Evolutionary conservation across 2,888 invertebrate genomes (phyloP).

Genomic region (Cerastis leucographa): DNA sequence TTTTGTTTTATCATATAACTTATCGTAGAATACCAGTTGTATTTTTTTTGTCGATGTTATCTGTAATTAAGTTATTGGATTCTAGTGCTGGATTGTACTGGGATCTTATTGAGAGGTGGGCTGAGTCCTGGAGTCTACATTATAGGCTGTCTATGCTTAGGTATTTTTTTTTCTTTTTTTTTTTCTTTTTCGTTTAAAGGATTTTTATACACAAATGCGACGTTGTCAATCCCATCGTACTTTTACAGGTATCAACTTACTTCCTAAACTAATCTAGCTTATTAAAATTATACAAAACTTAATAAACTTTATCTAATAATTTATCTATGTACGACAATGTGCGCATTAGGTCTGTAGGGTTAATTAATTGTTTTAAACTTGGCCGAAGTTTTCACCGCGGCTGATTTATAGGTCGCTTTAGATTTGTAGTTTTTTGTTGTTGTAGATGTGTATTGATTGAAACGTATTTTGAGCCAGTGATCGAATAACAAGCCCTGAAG

Average conservation of each 20-base stretch:
- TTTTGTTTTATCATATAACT: conserved; percentile 13
- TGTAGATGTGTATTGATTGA: not conserved
- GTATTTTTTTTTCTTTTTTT: no score
- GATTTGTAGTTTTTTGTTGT: not conserved
- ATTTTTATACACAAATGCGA: no score
- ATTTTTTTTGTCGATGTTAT: not conserved
- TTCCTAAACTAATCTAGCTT: no score
- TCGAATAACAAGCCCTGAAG: not conserved
- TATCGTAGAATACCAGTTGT: not conserved
- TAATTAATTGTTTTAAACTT: not conserved
- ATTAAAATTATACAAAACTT: no score
- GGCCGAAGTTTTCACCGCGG: not conserved
- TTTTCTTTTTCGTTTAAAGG: no score
- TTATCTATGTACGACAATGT: no score
- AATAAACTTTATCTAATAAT: no score
- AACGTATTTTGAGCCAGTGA: not conserved
- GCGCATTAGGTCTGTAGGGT: conserved; percentile 9
- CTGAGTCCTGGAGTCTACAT: not conserved
- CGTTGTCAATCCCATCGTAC: no score
- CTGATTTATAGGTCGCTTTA: not conserved
- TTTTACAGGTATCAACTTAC: no score
- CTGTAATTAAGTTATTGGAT: not conserved
- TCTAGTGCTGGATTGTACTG: not conserved
- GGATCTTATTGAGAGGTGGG: not conserved
- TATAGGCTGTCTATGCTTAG: no score